phyloP scores from a whole-genome alignment of 2,797 vertebrate genomes.

The Phrynocephalus vlangalii region DNA sequence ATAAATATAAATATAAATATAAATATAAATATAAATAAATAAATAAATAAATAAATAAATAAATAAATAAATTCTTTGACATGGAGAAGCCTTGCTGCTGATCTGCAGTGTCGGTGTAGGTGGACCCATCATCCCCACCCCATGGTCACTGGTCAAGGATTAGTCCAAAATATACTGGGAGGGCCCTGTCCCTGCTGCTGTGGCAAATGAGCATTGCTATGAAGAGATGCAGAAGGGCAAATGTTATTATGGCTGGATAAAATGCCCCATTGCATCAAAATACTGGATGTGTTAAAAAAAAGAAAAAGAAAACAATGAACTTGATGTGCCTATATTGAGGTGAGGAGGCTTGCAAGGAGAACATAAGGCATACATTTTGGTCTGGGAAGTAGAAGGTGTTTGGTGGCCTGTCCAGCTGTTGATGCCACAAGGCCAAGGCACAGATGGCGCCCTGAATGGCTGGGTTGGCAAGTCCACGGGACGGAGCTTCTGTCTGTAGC shows the following conservation, averaged over 20 bases:
- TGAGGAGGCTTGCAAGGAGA: too few relatives aligned
- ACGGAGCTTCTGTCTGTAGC: background rate
- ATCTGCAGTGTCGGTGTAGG: background rate
- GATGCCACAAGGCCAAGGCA: too few relatives aligned
- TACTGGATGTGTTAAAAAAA: too few relatives aligned
- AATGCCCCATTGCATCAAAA: too few relatives aligned
- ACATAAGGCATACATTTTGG: too few relatives aligned
- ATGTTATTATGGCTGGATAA: background rate
- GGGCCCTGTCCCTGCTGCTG: background rate
- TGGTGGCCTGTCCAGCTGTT: background rate
- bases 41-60: too few relatives aligned
- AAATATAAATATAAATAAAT: too few relatives aligned
- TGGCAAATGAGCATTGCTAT: background rate
- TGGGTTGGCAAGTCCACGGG: background rate
- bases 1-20: too few relatives aligned
- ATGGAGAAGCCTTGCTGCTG: constrained; percentile 10
- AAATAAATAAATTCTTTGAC: constrained; percentile 37
- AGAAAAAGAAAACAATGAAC: too few relatives aligned
- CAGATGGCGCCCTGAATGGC: too few relatives aligned
- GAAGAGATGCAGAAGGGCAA: background rate
- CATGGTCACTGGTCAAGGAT: background rate
- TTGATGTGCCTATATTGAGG: too few relatives aligned
- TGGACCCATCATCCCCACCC: background rate
- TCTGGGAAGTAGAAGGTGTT: background rate
- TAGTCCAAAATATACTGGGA: background rate